Evolutionary conservation across 2,888 invertebrate genomes (phyloP), one percentile per base, ranked within the genome.

Genomic region (Andrena chrysosceles): DNA sequence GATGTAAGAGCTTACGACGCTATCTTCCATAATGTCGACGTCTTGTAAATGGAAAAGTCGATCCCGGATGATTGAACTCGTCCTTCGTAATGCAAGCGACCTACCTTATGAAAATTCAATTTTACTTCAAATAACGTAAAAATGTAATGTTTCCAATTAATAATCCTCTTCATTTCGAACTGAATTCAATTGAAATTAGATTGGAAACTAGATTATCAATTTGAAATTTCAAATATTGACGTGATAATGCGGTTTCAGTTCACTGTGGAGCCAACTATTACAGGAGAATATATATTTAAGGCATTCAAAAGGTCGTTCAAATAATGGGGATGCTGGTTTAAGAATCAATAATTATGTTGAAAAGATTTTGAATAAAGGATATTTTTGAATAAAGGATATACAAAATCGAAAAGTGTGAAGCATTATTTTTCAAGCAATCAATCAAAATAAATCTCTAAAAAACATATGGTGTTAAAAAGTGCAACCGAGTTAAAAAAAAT

Each of bases 41-140:
- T 78, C 70, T 75, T 78, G 72, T 74, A 84, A 83, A 78, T 84
- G 70, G 69, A 54, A 70, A 69, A 75, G 69, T 60, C 66, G 33
- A 54, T 71, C 29, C 42, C 10, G 35, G 33, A 76, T 69, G 79
- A 79, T 83, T 75, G 31, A 48, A 29, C 26, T 49, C 23, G 42
- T 62, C 23, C 48, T 54, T 31, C 26, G 10, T n/a, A 6, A 29
- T 26, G n/a, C 48, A 23, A 35, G 13, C n/a, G 6, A 62, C 13
- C 42, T 20, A 42, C 48, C 29, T 56, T 62, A 63, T 29, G 56
- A 66, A 62, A 62, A 26, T 42, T 42, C 56, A 29, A 35, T 64
- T 74, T 73, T 56, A 7, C 16, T 31, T 42, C 8, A 35, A 64
- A 63, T 26, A 52, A 49, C 2, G 54, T n/a, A 26, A 23, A 63